Conservation (phyloP, 1,140 invertebrate genomes). For the Drosophila littoralis region DNA sequence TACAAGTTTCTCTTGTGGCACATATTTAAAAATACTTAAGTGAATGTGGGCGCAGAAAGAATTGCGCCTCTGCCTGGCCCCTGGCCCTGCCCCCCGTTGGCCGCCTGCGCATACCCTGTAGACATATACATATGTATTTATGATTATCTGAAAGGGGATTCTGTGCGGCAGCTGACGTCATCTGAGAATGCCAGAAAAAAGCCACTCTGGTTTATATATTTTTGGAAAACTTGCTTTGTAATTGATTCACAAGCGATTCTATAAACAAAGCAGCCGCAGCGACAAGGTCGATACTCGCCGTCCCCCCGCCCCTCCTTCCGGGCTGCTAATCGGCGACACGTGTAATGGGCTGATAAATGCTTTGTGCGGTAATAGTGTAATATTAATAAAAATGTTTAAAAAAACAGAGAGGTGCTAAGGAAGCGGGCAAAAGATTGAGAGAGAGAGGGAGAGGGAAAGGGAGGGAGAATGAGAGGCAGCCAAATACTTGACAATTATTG, state of each 20-base stretch:
- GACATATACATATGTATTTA: neutral
- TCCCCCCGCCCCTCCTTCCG: neutral
- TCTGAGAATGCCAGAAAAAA: slow-evolving; percentile 9
- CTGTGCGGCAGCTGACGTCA: slow-evolving; percentile 53
- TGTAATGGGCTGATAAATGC: slow-evolving; percentile 62
- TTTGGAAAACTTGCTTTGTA: slow-evolving; percentile 56
- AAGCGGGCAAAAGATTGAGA: neutral
- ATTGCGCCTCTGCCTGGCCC: slow-evolving; percentile 11
- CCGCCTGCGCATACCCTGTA: neutral
- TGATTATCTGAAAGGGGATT: neutral
- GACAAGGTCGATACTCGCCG: slow-evolving; percentile 50
- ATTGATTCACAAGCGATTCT: slow-evolving; percentile 50
- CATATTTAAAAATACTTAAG: slow-evolving; percentile 52
- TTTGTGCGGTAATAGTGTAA: slow-evolving; percentile 27
- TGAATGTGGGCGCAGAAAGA: slow-evolving; percentile 31
- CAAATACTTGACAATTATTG: neutral
- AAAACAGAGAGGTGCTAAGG: neutral
- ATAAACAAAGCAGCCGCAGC: slow-evolving; percentile 49
- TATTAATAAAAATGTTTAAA: slow-evolving; percentile 9
- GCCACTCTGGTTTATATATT: neutral
- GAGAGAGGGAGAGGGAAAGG: neutral
- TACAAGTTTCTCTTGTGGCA: slow-evolving; percentile 27
- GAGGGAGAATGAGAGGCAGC: neutral
- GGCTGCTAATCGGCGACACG: slow-evolving; percentile 67
- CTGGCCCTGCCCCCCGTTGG: neutral